phyloP scores from a whole-genome alignment of 2,888 invertebrate species.

The Noctuana brunneofusca region DNA sequence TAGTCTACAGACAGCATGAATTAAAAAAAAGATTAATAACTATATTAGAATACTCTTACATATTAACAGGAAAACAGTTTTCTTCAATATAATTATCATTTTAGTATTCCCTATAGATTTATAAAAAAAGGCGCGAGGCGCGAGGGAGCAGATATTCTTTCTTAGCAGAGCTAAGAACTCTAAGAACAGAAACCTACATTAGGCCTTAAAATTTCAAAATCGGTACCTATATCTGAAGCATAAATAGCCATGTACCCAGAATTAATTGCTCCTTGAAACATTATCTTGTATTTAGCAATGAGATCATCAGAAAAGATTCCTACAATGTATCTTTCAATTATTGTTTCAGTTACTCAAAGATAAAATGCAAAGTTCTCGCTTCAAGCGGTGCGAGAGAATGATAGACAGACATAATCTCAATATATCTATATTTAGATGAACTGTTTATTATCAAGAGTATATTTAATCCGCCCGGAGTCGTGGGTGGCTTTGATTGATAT shows the following conservation, averaged over 20 bases:
- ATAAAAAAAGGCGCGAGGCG: too few species aligned
- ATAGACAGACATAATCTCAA: conserved; percentile 22
- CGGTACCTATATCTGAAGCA: too few species aligned
- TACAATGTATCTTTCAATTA: conserved; percentile 16
- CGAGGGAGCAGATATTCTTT: too few species aligned
- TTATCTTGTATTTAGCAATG: neutral
- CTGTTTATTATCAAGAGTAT: conserved; percentile 37
- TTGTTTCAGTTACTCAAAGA: conserved; percentile 22
- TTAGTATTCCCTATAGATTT: too few species aligned
- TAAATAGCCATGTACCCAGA: neutral
- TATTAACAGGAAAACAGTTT: too few species aligned
- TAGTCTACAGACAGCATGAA: too few species aligned
- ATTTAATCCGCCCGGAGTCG: conserved; percentile 26
- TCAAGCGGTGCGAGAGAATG: conserved; percentile 16
- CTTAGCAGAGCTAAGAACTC: too few species aligned
- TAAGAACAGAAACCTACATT: too few species aligned
- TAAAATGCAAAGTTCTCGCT: neutral
- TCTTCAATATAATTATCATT: too few species aligned
- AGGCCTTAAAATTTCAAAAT: too few species aligned
- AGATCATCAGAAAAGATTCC: conserved; percentile 1
- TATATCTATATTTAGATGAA: conserved; percentile 34
- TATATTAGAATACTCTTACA: too few species aligned
- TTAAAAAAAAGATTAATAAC: too few species aligned
- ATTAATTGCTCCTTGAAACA: neutral
- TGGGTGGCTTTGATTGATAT: conserved; percentile 33